These are phyloP conservation scores for Allygus modestus DNA, from an alignment of 2,888 invertebrate genomes.

Conservation along the genomic window DNA sequence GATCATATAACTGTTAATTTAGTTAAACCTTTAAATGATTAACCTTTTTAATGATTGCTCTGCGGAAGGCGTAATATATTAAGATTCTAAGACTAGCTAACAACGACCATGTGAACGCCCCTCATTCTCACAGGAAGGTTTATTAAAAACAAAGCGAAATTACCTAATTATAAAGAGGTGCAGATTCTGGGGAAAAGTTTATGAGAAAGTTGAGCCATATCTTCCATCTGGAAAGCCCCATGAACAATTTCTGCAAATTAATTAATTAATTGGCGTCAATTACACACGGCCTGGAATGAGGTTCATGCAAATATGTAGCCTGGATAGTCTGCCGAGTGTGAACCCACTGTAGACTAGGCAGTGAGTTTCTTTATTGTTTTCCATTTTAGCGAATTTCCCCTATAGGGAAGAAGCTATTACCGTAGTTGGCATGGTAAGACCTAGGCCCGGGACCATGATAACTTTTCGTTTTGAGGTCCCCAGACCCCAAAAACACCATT, in stretches of 20 bases:
- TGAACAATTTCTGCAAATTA: slow-evolving; percentile 45
- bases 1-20: no score
- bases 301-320: slow-evolving; percentile 38
- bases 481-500: no score
- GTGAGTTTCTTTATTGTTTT: background rate
- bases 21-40: background rate
- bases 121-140: slow-evolving; percentile 22
- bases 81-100: background rate
- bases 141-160: slow-evolving; percentile 20
- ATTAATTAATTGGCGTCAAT: slow-evolving; percentile 40
- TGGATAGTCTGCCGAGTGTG: background rate
- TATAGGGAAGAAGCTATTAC: no score
- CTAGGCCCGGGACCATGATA: no score
- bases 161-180: slow-evolving; percentile 19
- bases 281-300: slow-evolving; percentile 14
- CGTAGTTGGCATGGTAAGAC: no score
- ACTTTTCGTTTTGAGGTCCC: no score
- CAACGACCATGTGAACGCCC: slow-evolving; percentile 16
- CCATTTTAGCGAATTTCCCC: no score
- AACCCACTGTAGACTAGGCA: background rate
- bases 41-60: background rate
- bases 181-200: slow-evolving; percentile 23
- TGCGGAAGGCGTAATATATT: background rate
- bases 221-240: slow-evolving; percentile 38
- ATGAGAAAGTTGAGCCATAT: slow-evolving; percentile 34